phyloP scores from a whole-genome alignment of 37 sponge, comb jelly and placozoan genomes.

The Beroe forskalii region DNA sequence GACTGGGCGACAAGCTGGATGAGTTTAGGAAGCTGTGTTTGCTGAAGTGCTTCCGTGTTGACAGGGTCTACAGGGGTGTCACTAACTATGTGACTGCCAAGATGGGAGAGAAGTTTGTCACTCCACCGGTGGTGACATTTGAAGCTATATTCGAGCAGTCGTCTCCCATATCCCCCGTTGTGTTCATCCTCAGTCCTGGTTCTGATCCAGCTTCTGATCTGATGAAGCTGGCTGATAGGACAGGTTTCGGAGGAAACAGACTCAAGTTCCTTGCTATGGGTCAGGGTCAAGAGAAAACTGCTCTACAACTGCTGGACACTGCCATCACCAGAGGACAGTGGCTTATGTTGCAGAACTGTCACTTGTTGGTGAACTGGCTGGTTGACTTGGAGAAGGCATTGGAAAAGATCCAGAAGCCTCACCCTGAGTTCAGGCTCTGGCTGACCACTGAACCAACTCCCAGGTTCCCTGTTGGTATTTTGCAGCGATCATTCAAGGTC shows the following conservation, averaged over 20 bases:
- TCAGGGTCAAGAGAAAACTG: constrained; percentile 98
- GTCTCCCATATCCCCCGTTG: constrained; percentile 89
- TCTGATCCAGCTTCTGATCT: constrained; percentile 98
- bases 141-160: constrained; percentile 93
- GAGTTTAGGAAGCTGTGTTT: constrained; percentile 87
- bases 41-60: constrained; percentile 95
- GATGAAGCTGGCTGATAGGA: constrained; percentile 86
- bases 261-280: constrained; percentile 99
- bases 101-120: constrained; percentile 98
- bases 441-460: constrained; percentile 96
- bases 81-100: constrained; percentile 88
- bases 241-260: constrained; percentile 96
- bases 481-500: constrained; percentile 77
- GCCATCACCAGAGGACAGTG: constrained; percentile 93
- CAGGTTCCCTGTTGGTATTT: constrained; percentile 96
- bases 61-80: constrained; percentile 93
- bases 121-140: constrained; percentile 94
- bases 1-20: constrained; percentile 73
- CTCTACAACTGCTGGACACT: constrained; percentile 91
- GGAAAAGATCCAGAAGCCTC: constrained; percentile 88
- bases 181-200: constrained; percentile 98
- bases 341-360: constrained; percentile 99
- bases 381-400: constrained; percentile 93
- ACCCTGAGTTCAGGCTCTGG: constrained; percentile 99
- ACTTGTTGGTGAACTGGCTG: constrained; percentile 94